Percentiles rank a stretch among this genome's conserved stretches.
Evolutionary conservation across 2,888 invertebrate species (phyloP).

Genomic region (Pycnomerus fuliginosus): DNA sequence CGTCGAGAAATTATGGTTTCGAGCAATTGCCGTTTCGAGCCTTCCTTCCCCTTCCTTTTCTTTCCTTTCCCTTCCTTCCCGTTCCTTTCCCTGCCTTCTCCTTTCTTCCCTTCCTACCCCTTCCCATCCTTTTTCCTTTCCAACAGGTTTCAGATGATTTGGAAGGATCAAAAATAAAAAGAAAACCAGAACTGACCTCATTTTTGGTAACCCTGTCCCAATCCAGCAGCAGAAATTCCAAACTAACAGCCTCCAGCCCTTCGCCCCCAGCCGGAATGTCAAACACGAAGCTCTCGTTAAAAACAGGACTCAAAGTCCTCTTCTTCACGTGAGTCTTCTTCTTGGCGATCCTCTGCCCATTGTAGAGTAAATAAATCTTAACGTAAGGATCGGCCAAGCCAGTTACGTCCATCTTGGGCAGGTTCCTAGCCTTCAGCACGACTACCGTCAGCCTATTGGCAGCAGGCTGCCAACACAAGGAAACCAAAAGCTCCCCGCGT

Average conservation of each 20-base stretch:
- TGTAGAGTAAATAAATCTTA: conserved; percentile 94
- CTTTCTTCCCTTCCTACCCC: too few relatives aligned
- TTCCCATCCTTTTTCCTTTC: too few relatives aligned
- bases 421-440: conserved; percentile 92
- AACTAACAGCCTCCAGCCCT: conserved; percentile 76
- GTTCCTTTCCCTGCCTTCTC: too few relatives aligned
- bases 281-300: conserved; percentile 98
- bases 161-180: conserved; percentile 4
- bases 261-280: conserved; percentile 83
- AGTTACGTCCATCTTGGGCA: conserved; percentile 98
- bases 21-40: too few relatives aligned
- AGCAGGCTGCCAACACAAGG: conserved; percentile 97
- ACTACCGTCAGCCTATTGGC: conserved; percentile 95
- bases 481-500: conserved; percentile 92
- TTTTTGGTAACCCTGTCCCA: conserved; percentile 99
- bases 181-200: conserved; percentile 63
- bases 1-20: too few relatives aligned
- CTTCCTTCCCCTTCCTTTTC: too few relatives aligned
- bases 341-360: conserved; percentile 97
- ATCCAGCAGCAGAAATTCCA: conserved; percentile 88
- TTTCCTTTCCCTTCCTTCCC: too few relatives aligned
- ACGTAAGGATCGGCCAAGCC: conserved; percentile 97
- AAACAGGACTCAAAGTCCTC: conserved; percentile 95
- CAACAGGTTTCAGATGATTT: too few relatives aligned
- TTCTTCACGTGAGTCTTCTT: conserved; percentile 99